These are phyloP conservation scores for Sycobia sp. DNA, from an alignment of 1,140 invertebrate genomes.

Conservation along the genomic window DNA sequence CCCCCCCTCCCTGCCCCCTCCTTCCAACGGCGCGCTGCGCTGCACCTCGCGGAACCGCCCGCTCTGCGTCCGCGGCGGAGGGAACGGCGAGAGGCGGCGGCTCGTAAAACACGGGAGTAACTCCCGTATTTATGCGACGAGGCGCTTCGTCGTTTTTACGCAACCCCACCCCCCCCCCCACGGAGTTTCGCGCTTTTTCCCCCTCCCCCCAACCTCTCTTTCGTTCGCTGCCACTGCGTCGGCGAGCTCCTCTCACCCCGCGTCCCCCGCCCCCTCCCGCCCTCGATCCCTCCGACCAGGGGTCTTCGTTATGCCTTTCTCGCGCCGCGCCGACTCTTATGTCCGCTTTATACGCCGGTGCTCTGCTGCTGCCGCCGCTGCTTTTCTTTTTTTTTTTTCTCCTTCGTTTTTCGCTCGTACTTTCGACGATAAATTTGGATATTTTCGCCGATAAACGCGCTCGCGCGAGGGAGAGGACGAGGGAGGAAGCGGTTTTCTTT, in stretches of 20 bases:
- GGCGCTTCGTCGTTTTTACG: slow-evolving; percentile 43
- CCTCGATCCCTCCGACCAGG: too few species aligned
- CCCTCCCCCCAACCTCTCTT: background rate
- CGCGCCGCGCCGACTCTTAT: background rate
- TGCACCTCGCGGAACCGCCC: too few species aligned
- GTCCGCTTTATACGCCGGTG: background rate
- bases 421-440: too few species aligned
- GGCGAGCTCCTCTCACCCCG: background rate
- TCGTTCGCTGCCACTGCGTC: background rate
- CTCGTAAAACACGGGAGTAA: slow-evolving; percentile 58
- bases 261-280: background rate
- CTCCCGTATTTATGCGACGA: slow-evolving; percentile 56
- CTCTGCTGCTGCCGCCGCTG: too few species aligned
- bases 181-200: too few species aligned
- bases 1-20: background rate
- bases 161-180: slow-evolving; percentile 3
- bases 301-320: slow-evolving; percentile 5
- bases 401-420: too few species aligned
- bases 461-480: too few species aligned
- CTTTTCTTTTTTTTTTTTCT: too few species aligned
- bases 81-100: background rate
- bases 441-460: too few species aligned
- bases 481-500: too few species aligned
- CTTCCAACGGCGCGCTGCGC: too few species aligned
- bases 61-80: too few species aligned